Evolutionary conservation across 2,888 invertebrate species (phyloP).

Genomic region (Ophion ellenae): DNA sequence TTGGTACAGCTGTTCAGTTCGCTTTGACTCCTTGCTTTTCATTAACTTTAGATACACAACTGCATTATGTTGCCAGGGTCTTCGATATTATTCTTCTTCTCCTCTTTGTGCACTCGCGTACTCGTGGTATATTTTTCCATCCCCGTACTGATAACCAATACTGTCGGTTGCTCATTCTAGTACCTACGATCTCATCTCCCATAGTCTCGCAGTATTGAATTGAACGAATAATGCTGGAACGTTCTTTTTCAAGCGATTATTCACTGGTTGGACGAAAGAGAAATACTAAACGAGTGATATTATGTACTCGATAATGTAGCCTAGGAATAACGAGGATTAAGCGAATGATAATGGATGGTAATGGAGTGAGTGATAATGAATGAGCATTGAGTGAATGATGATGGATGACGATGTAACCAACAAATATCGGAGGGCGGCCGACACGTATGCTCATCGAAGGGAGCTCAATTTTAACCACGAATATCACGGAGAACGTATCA

Average conservation of each 20-base stretch:
- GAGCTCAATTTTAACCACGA: too few relatives aligned
- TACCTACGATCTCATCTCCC: not conserved
- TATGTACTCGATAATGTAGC: too few relatives aligned
- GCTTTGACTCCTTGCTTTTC: constrained; percentile 9
- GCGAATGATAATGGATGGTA: too few relatives aligned
- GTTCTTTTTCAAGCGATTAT: not conserved
- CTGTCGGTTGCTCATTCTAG: constrained; percentile 18
- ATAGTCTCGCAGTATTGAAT: not conserved
- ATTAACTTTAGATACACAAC: constrained; percentile 27
- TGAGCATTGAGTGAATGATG: too few relatives aligned
- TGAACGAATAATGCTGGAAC: not conserved
- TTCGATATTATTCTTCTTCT: not conserved
- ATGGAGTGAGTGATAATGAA: too few relatives aligned
- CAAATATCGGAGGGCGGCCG: too few relatives aligned
- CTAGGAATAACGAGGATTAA: too few relatives aligned
- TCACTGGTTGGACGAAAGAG: too few relatives aligned
- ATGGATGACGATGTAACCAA: too few relatives aligned
- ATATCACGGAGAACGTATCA: too few relatives aligned
- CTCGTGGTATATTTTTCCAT: constrained; percentile 3
- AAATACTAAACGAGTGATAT: too few relatives aligned
- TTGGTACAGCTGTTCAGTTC: not conserved
- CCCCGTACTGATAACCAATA: constrained; percentile 41
- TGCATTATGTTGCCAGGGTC: constrained; percentile 20
- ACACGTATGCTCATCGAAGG: too few relatives aligned
- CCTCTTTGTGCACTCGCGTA: not conserved